Evolutionary conservation across 2,113 vertebrate species (phyloP), one percentile per base, ranked within the genome.

Genomic region (Cricetomys ansorgei): DNA sequence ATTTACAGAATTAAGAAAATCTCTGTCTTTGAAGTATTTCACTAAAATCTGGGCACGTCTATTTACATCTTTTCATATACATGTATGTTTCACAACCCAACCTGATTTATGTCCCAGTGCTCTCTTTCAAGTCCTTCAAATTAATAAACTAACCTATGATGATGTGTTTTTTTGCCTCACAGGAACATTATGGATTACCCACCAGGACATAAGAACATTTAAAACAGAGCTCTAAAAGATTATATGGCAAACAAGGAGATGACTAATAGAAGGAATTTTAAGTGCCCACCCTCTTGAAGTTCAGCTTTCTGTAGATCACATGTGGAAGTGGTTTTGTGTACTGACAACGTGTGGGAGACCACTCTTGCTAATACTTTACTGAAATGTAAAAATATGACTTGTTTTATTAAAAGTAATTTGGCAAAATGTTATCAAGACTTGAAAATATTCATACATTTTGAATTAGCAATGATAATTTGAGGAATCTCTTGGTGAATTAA

Each of bases 311-410:
- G 3, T 53, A 31, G 80, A 83, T 69, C 62, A 92, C 69, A 64
- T 76, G 37, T 91, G 27, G 80, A 96, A 94, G 62, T 97, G n/a
- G 50, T 83, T 92, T 94, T 92, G 7, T 75, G 50, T 62, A 79
- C 59, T 92, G 29, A 91, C 25, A 80, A 72, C 27, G 3, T 81
- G 12, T 87, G 17, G 34, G 40, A 92, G 40, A 69, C 7, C 40
- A 85, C 1, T 76, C 5, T 94, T 94, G 64, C 50, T 80, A 85
- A 92, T 69, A 89, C 50, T 86, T 88, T 90, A 92, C 7, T 90
- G 31, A 11, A 89, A 75, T 80, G 27, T 69, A 87, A 93, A 88
- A 89, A 53, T 65, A 94, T 92, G 50, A 73, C 29, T 81, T 25
- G 3, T 11, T 55, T 86, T 81, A 50, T 34, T 62, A 23, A 89